Percentiles rank a stretch among this genome's conserved stretches.
Evolutionary conservation across 2,888 invertebrate genomes (phyloP).

Genomic region (Abrostola tripartita): DNA sequence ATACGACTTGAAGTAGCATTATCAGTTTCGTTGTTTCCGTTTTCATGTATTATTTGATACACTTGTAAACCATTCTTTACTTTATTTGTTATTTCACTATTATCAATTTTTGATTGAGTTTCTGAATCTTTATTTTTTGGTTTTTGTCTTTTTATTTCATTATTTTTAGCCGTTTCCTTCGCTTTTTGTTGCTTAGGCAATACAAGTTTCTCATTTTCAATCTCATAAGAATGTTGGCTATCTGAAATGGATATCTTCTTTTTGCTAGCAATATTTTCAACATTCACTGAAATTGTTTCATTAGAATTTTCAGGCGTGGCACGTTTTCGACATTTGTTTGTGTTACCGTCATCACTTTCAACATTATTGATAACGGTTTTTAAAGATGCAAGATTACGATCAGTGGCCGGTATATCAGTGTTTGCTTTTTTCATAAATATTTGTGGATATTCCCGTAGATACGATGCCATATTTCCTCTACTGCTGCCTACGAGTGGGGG

Average conservation of each 20-base stretch:
- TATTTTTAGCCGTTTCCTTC: slow-evolving; percentile 4
- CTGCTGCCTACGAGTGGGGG: slow-evolving; percentile 71
- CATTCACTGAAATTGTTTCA: slow-evolving; percentile 16
- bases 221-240: not conserved
- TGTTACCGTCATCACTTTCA: slow-evolving; percentile 24
- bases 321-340: slow-evolving; percentile 11
- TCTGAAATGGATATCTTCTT: slow-evolving; percentile 16
- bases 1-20: not conserved
- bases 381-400: slow-evolving; percentile 29
- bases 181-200: slow-evolving; percentile 3
- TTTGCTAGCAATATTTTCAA: slow-evolving; percentile 25
- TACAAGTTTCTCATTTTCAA: slow-evolving; percentile 11
- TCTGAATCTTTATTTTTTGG: slow-evolving; percentile 4
- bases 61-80: slow-evolving; percentile 3
- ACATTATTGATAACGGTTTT: slow-evolving; percentile 23
- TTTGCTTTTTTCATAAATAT: slow-evolving; percentile 77
- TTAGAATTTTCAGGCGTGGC: slow-evolving; percentile 14
- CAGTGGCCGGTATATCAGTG: slow-evolving; percentile 58
- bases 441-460: slow-evolving; percentile 79
- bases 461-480: slow-evolving; percentile 72
- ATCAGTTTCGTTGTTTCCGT: not conserved
- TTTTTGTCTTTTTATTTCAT: not conserved
- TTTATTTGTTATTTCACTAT: slow-evolving; percentile 10
- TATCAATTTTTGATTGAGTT: slow-evolving; percentile 5
- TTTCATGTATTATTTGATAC: slow-evolving; percentile 3